Conservation (phyloP, 2,888 invertebrate species). For the Standfussiana lucernea region DNA sequence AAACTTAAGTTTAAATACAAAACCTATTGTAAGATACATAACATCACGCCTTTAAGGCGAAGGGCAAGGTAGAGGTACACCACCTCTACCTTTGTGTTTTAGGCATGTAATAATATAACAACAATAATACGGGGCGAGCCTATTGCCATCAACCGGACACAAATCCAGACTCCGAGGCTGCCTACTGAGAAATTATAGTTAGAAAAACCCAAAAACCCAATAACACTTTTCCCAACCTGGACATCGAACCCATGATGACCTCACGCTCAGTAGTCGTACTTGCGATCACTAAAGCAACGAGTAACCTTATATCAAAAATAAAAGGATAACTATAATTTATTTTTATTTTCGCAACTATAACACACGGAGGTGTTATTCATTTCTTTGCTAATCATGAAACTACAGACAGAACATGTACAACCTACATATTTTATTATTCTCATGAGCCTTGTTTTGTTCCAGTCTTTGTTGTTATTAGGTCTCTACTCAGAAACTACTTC, state of each 20-base stretch:
- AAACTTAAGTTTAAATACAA: too few species aligned
- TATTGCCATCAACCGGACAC: background rate
- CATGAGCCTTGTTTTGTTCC: slow-evolving; percentile 33
- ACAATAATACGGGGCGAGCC: background rate
- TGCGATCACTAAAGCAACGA: background rate
- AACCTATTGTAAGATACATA: too few species aligned
- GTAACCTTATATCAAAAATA: background rate
- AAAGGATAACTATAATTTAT: background rate
- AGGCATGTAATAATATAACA: too few species aligned
- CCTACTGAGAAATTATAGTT: background rate
- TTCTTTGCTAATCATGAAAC: background rate
- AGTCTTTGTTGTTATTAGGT: slow-evolving; percentile 41
- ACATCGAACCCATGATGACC: background rate
- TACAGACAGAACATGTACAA: slow-evolving; percentile 16
- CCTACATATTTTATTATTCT: slow-evolving; percentile 14
- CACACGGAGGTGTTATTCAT: background rate
- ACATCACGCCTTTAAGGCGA: too few species aligned
- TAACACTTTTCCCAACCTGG: background rate
- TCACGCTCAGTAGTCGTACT: background rate
- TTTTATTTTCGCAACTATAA: slow-evolving; percentile 21
- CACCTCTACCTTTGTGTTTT: too few species aligned
- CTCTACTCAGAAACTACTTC: slow-evolving; percentile 24
- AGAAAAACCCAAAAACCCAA: background rate
- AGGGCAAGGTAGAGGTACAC: background rate
- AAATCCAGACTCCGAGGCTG: background rate